Conservation (phyloP, 2,888 invertebrate species). For the Phengaris alcon region DNA sequence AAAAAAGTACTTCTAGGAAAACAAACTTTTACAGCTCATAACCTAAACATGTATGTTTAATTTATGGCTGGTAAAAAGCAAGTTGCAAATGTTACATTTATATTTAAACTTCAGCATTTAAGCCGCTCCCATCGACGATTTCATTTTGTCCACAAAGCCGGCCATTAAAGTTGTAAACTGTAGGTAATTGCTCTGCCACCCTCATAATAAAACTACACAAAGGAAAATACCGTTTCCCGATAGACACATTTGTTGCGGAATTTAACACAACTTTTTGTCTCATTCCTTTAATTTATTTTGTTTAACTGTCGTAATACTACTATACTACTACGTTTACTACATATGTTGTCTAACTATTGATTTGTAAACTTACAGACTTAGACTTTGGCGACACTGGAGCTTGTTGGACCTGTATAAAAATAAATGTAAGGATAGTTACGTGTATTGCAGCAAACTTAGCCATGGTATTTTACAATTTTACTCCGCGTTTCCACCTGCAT, state of each 20-base stretch:
- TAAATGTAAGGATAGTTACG: too few species aligned
- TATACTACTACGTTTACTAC: too few species aligned
- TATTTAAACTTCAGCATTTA: conserved; percentile 12
- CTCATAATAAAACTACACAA: conserved; percentile 26
- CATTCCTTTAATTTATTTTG: not conserved
- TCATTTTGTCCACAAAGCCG: conserved; percentile 22
- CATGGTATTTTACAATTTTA: too few species aligned
- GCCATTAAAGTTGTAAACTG: conserved; percentile 20
- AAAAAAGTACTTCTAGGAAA: too few species aligned
- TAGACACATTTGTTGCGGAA: conserved; percentile 19
- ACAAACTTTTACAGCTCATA: not conserved
- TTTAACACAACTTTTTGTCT: not conserved
- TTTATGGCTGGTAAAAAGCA: not conserved
- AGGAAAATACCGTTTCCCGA: conserved; percentile 11
- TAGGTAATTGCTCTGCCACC: conserved; percentile 14
- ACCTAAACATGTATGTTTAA: not conserved
- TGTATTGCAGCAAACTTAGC: too few species aligned
- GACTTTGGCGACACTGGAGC: conserved; percentile 59
- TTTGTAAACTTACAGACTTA: conserved; percentile 55
- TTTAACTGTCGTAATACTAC: not conserved
- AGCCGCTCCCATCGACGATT: not conserved
- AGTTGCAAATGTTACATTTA: conserved; percentile 1
- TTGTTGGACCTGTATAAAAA: too few species aligned
- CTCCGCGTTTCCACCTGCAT: too few species aligned
- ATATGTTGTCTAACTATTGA: not conserved